phyloP scores from a whole-genome alignment of 2,888 invertebrate species.

The Thereva nobilitata region DNA sequence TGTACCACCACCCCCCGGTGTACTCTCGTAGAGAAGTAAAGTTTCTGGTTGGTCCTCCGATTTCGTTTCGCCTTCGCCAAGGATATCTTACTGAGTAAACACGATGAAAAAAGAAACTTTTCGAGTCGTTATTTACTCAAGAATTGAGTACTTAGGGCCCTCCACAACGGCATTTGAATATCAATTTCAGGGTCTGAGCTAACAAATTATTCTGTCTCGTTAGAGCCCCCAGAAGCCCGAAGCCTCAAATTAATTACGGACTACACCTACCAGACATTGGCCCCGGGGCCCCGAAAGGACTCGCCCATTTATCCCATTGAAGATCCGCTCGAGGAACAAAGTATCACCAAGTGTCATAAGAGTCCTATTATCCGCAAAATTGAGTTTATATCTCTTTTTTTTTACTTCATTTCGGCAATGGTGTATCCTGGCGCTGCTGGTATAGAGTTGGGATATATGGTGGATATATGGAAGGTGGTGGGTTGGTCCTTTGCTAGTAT shows the following conservation, averaged over 20 bases:
- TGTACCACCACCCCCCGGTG: no score
- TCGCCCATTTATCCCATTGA: no score
- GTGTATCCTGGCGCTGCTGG: no score
- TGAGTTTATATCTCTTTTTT: slow-evolving; percentile 27
- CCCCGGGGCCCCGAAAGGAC: no score
- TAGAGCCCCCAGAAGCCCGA: no score
- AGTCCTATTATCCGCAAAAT: slow-evolving; percentile 13
- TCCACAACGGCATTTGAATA: slow-evolving; percentile 19
- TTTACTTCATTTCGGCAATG: slow-evolving; percentile 13
- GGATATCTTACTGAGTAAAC: slow-evolving; percentile 24
- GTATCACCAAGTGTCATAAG: background rate
- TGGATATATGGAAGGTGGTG: no score
- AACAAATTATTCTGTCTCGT: background rate
- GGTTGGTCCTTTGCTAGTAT: no score
- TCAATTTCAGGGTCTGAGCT: slow-evolving; percentile 16
- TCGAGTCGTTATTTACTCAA: slow-evolving; percentile 11
- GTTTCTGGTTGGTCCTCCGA: no score
- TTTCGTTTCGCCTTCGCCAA: background rate
- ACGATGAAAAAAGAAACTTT: slow-evolving; percentile 11
- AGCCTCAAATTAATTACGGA: no score
- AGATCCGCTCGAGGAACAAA: background rate
- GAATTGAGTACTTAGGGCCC: slow-evolving; percentile 4
- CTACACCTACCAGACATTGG: no score
- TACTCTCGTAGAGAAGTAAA: no score
- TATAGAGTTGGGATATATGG: no score